Evolutionary conservation across 2,113 vertebrate species (phyloP).

Genomic region (Meleagris gallopavo): DNA sequence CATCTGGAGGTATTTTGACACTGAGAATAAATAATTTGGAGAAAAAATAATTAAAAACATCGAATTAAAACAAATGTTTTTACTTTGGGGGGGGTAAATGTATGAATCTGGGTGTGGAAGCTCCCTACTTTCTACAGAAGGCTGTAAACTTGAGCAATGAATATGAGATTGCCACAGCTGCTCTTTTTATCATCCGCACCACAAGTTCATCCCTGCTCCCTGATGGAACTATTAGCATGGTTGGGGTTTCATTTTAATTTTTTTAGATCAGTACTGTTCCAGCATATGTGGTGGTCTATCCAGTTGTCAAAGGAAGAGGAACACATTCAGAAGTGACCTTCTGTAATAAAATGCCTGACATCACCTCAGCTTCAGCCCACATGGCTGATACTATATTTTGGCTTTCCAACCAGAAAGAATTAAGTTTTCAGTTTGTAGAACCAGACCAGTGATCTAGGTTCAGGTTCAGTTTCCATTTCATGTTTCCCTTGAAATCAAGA

Average conservation of each 20-base stretch:
- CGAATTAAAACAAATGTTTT: slow-evolving; percentile 2
- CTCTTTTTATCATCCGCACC: slow-evolving; percentile 55
- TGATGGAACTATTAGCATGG: slow-evolving; percentile 5
- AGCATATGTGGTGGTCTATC: slow-evolving; percentile 15
- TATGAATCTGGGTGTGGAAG: slow-evolving; percentile 24
- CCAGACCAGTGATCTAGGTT: background rate
- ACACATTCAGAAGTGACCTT: background rate
- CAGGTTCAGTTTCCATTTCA: background rate
- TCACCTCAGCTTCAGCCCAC: background rate
- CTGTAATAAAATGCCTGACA: background rate
- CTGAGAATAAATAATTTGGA: background rate
- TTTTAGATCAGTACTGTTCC: background rate
- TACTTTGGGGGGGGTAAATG: background rate
- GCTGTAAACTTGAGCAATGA: slow-evolving; percentile 53
- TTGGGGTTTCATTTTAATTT: background rate
- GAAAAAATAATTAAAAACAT: background rate
- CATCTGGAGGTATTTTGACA: background rate
- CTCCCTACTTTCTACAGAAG: slow-evolving; percentile 32
- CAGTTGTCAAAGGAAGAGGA: background rate
- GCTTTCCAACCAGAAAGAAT: background rate
- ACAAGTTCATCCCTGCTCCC: slow-evolving; percentile 41
- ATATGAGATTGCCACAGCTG: slow-evolving; percentile 62
- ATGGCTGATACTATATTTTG: accelerated
- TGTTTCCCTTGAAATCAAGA: background rate
- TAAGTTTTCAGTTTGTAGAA: background rate